Evolutionary conservation across 2,113 vertebrate genomes (phyloP), one percentile per base, ranked within the genome.

Genomic region (Oryzias javanicus): DNA sequence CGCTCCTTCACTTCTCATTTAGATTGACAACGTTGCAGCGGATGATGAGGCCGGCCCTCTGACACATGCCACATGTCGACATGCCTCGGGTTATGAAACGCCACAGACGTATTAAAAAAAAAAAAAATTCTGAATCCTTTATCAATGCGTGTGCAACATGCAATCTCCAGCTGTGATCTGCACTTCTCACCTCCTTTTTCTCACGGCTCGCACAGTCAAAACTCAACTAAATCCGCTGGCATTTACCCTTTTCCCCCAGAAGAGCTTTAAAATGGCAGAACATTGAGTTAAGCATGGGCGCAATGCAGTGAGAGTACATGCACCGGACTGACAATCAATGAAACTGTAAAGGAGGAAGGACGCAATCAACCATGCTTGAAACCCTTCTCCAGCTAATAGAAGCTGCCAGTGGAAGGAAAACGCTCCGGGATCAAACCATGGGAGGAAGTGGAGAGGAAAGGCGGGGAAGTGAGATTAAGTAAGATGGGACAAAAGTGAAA

Each of bases 331-430:
- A 66, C 67, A 81, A 67, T 73, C 71, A 85, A 82, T 66, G 72
- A 82, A 67, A 79, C 41, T 63, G 79, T 51, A 63, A 67, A 67
- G 61, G 45, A 68, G 74, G 72, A 74, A 67, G 67, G 55, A 75
- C 0, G 72, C 79, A 84, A 81, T 86, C 85, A 86, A 69, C 72
- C 82, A 45, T 84, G 70, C 49, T 67, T 78, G 72, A 88, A 82
- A 79, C 53, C 81, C 79, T 87, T 79, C 71, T 84, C 79, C 61
- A 66, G 58, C 83, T 87, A 88, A 89, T 84, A 84, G 83, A 80
- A 88, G 81, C 70, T 79, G 83, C 86, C 87, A 84, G 81, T 79
- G 86, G 82, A 90, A 87, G 81, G 57, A 84, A 88, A 79, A 75
- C 58, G 84, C 79, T 85, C 76, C 67, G 67, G 61, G 65, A 46